Evolutionary conservation across 2,888 invertebrate species (phyloP).

Genomic region (Lamellibrachia columna): DNA sequence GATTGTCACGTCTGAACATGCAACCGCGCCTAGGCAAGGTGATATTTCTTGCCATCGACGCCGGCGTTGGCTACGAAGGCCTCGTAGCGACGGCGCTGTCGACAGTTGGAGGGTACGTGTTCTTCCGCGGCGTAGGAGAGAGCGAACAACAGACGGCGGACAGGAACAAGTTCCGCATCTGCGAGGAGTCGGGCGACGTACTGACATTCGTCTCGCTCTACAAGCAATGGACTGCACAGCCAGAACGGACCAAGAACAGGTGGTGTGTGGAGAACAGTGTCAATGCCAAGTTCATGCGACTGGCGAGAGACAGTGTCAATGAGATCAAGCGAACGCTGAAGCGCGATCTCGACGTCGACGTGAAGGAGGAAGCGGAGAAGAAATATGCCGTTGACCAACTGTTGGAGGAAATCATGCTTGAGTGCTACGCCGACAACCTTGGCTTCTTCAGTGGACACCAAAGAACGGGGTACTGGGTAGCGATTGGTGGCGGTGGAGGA

Average conservation of each 20-base stretch:
- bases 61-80: conserved; percentile 50
- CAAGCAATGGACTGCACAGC: conserved; percentile 49
- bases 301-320: conserved; percentile 47
- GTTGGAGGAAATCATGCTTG: conserved; percentile 48
- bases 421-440: conserved; percentile 47
- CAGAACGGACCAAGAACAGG: conserved; percentile 19
- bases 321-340: conserved; percentile 47
- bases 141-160: conserved; percentile 52
- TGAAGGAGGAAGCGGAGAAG: neutral
- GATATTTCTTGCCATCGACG: conserved; percentile 46
- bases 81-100: conserved; percentile 53
- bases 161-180: conserved; percentile 50
- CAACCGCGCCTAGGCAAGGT: conserved; percentile 57
- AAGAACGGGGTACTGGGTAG: conserved; percentile 51
- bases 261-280: conserved; percentile 54
- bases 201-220: conserved; percentile 54
- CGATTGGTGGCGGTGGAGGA: conserved; percentile 18
- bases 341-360: conserved; percentile 41
- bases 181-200: conserved; percentile 55
- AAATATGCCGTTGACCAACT: conserved; percentile 31
- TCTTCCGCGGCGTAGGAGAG: conserved; percentile 52
- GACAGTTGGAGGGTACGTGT: conserved; percentile 53
- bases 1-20: conserved; percentile 57
- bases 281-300: conserved; percentile 58
- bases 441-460: conserved; percentile 52